Conservation (phyloP, 2,888 invertebrate genomes). For the Andricus curvator region DNA sequence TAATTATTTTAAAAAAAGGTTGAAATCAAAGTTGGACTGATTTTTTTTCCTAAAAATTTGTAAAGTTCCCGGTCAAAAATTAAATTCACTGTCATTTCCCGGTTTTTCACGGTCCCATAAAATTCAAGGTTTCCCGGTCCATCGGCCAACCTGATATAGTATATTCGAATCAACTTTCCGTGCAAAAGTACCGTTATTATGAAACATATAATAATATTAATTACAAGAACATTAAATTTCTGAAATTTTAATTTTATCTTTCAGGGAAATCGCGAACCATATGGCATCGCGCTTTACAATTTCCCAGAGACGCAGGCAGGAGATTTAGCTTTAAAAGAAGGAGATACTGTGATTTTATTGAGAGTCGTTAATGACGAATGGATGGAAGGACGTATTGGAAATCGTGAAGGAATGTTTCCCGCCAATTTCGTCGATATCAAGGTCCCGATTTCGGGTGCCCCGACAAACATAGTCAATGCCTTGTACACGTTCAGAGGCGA, state of each 20-base stretch:
- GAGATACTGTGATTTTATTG: slow-evolving; percentile 86
- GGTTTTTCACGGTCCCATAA: no score
- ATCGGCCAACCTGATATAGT: no score
- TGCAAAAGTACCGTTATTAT: no score
- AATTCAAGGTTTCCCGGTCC: no score
- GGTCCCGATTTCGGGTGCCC: slow-evolving; percentile 82
- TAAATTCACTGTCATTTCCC: no score
- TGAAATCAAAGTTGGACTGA: no score
- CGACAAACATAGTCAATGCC: slow-evolving; percentile 81
- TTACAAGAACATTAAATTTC: not conserved
- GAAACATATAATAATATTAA: no score
- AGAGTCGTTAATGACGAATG: slow-evolving; percentile 88
- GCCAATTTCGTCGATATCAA: slow-evolving; percentile 88
- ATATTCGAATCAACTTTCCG: not conserved
- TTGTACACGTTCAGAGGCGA: slow-evolving; percentile 87
- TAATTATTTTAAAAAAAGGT: no score
- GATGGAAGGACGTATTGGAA: slow-evolving; percentile 86
- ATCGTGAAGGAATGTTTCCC: slow-evolving; percentile 90
- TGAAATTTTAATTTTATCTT: slow-evolving; percentile 41
- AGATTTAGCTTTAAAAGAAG: slow-evolving; percentile 89
- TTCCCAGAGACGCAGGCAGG: slow-evolving; percentile 87
- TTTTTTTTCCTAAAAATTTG: no score
- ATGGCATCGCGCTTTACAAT: slow-evolving; percentile 89
- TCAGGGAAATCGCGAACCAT: slow-evolving; percentile 78
- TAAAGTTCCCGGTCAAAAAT: no score